Base-by-base conservation (phyloP, 2,888 invertebrate genomes). In the Tenthredo livida region DNA sequence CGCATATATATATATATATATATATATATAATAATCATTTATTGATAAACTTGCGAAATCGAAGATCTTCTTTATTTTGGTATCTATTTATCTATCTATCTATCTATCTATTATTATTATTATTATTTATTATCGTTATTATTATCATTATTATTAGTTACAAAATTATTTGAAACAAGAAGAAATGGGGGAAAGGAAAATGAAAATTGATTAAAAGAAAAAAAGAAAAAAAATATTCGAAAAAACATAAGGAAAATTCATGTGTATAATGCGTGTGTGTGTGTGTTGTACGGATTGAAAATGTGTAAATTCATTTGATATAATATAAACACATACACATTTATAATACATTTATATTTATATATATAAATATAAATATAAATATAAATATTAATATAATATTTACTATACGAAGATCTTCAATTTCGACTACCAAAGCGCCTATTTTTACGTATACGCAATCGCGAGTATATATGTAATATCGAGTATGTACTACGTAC, bases 401-500 rank as follows among this genome's bases (percentile, higher is more conserved):
- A 54, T 15, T 70, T 37, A 37, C 7, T 70, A 37, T 37, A 25
- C 25, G 80, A 80, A 80, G 80, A 80, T 80, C 80, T 80, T 80
- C 61, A 15, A 80, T 80, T 80, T 80, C 61, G 40, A 40, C 37
- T 17, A 40, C 58, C 58, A 80, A 61, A 58, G n/a, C 15, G 25
- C 12, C 21, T 73, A 40, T 73, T 29, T 29, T 5, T 47, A 73
- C 25, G 43, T 43, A 29, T 43, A 21, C 73, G 21, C 40, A 10
- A 72, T 72, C 17, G 21, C 40, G 72, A 21, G 37, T 37, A 43
- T n/a, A 29, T 29, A 43, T n/a, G 2, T 29, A 29, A 40, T 25
- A 9, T 40, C 15, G 2, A 43, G 75, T 77, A 77, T 77, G 75
- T 77, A 77, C 75, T 50, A 50, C 75, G 75, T 77, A 77, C 75